Conservation (phyloP, 1,140 invertebrate genomes). For the Helicoverpa armigera region DNA sequence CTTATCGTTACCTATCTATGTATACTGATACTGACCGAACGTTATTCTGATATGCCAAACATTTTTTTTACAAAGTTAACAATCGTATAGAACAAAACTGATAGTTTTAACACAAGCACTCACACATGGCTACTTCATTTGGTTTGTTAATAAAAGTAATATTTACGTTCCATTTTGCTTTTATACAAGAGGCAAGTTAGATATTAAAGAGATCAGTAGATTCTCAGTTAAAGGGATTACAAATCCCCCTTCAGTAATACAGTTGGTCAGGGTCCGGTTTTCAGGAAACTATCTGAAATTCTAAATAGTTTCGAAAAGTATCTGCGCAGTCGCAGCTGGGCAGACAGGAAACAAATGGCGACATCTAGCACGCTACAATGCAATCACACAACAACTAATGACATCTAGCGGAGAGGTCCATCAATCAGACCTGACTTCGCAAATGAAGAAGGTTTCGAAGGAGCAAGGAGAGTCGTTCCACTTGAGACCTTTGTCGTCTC, state of each 20-base stretch:
- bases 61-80: not conserved
- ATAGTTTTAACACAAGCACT: slow-evolving; percentile 2
- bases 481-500: slow-evolving; percentile 95
- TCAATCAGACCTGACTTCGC: slow-evolving; percentile 91
- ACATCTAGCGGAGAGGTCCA: slow-evolving; percentile 33
- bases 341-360: slow-evolving; percentile 55
- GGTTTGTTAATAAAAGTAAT: slow-evolving; percentile 11
- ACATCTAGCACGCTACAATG: slow-evolving; percentile 75
- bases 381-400: slow-evolving; percentile 68
- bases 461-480: slow-evolving; percentile 98
- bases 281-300: slow-evolving; percentile 16
- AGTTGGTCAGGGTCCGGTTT: slow-evolving; percentile 34
- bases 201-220: slow-evolving; percentile 27
- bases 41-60: not conserved
- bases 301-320: slow-evolving; percentile 21
- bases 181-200: slow-evolving; percentile 13
- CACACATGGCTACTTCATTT: slow-evolving; percentile 18
- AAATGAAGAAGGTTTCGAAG: slow-evolving; percentile 96
- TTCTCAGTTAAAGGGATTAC: not conserved
- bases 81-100: not conserved
- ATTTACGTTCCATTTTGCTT: not conserved
- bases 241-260: slow-evolving; percentile 3
- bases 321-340: slow-evolving; percentile 21
- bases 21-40: slow-evolving; percentile 34
- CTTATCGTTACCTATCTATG: slow-evolving; percentile 38